A percentile compares a stretch with the other conserved stretches of the same genome.
Conservation (phyloP, 2,113 vertebrate species). For the Mustela nigripes region DNA sequence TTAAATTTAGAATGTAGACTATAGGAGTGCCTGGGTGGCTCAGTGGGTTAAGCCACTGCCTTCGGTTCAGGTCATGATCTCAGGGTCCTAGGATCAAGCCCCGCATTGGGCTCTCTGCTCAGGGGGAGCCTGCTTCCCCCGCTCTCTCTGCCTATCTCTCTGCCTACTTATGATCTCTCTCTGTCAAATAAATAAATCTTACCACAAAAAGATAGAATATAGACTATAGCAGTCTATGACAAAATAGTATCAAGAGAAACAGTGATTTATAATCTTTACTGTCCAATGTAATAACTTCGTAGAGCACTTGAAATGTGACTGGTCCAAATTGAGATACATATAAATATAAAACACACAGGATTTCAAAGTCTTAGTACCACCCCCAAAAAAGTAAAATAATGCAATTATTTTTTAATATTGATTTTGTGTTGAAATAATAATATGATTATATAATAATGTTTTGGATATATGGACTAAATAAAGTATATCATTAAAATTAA, state of each 20-base stretch:
- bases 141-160: too few species aligned
- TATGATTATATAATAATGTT: background rate
- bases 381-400: background rate
- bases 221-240: background rate
- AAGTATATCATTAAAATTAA: background rate
- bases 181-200: too few species aligned
- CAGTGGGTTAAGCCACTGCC: too few species aligned
- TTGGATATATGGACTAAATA: background rate
- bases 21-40: background rate
- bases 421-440: slow-evolving; percentile 1
- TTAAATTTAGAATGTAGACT: background rate
- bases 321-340: background rate
- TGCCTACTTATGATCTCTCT: too few species aligned
- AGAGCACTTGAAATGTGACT: background rate
- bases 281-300: background rate
- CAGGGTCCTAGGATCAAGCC: too few species aligned
- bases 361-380: background rate
- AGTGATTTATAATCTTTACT: background rate
- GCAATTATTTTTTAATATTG: background rate
- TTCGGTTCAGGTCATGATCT: too few species aligned
- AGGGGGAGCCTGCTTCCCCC: too few species aligned
- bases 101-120: too few species aligned
- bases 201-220: background rate
- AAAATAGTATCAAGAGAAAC: background rate
- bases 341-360: background rate